Base-by-base conservation (phyloP, 2,113 vertebrate genomes). In the Apeltes quadracus region DNA sequence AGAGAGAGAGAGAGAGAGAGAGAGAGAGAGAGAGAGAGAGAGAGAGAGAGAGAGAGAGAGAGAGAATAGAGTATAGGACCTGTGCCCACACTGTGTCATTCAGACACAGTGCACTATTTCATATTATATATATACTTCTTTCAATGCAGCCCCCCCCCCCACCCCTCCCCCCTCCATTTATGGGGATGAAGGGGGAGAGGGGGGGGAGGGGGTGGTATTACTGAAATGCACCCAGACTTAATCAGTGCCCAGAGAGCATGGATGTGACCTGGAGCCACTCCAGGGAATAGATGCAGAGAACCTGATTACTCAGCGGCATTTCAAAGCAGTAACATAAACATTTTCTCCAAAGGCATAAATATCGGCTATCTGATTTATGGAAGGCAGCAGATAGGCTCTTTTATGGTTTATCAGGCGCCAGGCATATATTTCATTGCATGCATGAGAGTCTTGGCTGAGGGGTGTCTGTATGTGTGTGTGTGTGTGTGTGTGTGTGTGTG, bases 311-410 rank as follows among this genome's bases (percentile, higher is more conserved):
- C 34, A 3, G 74, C 41, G 38, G 69, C 76, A 79, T 86, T 83
- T 89, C 75, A 76, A 82, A 88, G 75, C 73, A 50, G 72, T 29
- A 83, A 81, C 15, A 22, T 78, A 81, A 86, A 90, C 73, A 84
- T 88, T 84, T 75, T 71, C 79, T 83, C 62, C 56, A 34, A 78
- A 69, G 79, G 79, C 71, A 75, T 61, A 76, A 83, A 85, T 68
- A 79, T 46, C 84, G 69, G 70, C 61, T 66, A 78, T 83, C 54
- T 83, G 81, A 89, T 84, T 76, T 36, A 83, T 78, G 74, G 65
- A 46, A 11, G 54, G 73, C 34, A 41, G 75, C 76, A 73, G 68
- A 79, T 57, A 46, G 59, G 43, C 58, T 78, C 12, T 70, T 69
- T 78, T 69, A 74, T 78, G 22, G 65, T 61, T 88, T 85, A 86